These are phyloP conservation scores for Ormyrus pomaceus DNA, from an alignment of 2,888 invertebrate species.

Conservation along the genomic window DNA sequence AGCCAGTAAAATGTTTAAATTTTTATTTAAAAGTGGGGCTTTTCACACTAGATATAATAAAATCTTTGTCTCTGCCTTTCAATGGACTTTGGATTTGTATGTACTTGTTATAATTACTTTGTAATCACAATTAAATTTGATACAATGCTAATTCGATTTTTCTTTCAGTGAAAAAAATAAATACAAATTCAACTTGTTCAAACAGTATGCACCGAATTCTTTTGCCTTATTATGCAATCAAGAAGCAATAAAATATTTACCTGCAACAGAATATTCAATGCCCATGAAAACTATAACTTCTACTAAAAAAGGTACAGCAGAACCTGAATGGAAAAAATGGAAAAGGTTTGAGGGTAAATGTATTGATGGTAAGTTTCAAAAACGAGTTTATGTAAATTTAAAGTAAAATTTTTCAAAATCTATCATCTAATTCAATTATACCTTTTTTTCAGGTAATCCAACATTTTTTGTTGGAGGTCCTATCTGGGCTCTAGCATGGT, in stretches of 20 bases:
- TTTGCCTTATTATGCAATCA: slow-evolving; percentile 73
- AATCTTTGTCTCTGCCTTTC: slow-evolving; percentile 55
- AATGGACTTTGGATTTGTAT: slow-evolving; percentile 72
- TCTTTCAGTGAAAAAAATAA: slow-evolving; percentile 65
- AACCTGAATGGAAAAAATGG: slow-evolving; percentile 74
- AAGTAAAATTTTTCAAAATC: slow-evolving; percentile 1
- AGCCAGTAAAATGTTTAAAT: slow-evolving; percentile 47
- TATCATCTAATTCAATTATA: slow-evolving; percentile 6
- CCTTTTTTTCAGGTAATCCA: slow-evolving; percentile 64
- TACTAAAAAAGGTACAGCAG: slow-evolving; percentile 61
- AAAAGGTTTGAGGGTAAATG: slow-evolving; percentile 76
- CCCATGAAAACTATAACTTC: slow-evolving; percentile 57
- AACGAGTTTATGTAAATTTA: slow-evolving; percentile 36
- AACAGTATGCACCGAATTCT: slow-evolving; percentile 71
- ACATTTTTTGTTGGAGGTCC: slow-evolving; percentile 79
- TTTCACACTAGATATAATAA: slow-evolving; percentile 9
- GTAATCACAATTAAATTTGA: slow-evolving; percentile 14
- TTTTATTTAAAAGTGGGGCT: slow-evolving; percentile 33
- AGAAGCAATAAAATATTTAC: slow-evolving; percentile 76
- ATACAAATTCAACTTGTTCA: slow-evolving; percentile 73
- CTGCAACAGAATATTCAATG: slow-evolving; percentile 78
- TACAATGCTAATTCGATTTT: slow-evolving; percentile 38
- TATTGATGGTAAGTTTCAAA: slow-evolving; percentile 62
- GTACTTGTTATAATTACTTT: slow-evolving; percentile 49
- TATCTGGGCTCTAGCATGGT: slow-evolving; percentile 79